phyloP scores from a whole-genome alignment of 2,113 vertebrate genomes.

The Himantopus leucocephalus region DNA sequence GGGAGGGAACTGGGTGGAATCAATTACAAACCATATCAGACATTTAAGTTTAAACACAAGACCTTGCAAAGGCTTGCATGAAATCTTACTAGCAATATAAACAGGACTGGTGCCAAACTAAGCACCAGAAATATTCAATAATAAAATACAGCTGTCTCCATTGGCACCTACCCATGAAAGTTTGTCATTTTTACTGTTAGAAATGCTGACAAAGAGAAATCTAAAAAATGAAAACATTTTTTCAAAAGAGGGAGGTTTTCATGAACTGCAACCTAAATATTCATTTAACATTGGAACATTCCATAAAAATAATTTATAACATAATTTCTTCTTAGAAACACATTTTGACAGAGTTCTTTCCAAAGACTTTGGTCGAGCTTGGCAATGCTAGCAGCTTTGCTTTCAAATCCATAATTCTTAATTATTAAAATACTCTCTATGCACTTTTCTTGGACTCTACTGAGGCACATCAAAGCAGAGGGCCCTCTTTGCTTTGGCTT shows the following conservation, averaged over 20 bases:
- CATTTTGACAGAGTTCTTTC: constrained; percentile 52
- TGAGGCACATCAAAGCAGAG: constrained; percentile 14
- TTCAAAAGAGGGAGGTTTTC: constrained; percentile 57
- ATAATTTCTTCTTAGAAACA: constrained; percentile 69
- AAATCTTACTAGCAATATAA: constrained; percentile 75
- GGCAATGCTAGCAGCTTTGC: constrained; percentile 32
- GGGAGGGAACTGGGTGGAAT: constrained; percentile 68
- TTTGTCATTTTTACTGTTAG: constrained; percentile 72
- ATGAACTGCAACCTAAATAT: constrained; percentile 72
- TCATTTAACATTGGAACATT: constrained; percentile 61
- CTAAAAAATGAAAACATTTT: constrained; percentile 70
- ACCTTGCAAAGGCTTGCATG: constrained; percentile 70
- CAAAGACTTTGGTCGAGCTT: constrained; percentile 50
- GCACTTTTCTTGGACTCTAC: constrained; percentile 15
- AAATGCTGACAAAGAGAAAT: constrained; percentile 80
- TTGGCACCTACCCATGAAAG: constrained; percentile 66
- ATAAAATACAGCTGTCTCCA: constrained; percentile 79
- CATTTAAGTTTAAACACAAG: constrained; percentile 65
- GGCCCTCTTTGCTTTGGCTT: constrained; percentile 25
- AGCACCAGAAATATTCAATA: constrained; percentile 78
- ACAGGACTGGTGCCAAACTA: constrained; percentile 73
- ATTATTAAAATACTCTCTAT: constrained; percentile 42
- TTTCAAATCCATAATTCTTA: constrained; percentile 61
- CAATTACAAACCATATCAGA: constrained; percentile 72
- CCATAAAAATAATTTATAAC: constrained; percentile 73